Percentiles rank a stretch among this genome's conserved stretches.
These are phyloP conservation scores for Steatocranus sp. DNA, from an alignment of 2,797 vertebrate genomes.

Conservation along the genomic window DNA sequence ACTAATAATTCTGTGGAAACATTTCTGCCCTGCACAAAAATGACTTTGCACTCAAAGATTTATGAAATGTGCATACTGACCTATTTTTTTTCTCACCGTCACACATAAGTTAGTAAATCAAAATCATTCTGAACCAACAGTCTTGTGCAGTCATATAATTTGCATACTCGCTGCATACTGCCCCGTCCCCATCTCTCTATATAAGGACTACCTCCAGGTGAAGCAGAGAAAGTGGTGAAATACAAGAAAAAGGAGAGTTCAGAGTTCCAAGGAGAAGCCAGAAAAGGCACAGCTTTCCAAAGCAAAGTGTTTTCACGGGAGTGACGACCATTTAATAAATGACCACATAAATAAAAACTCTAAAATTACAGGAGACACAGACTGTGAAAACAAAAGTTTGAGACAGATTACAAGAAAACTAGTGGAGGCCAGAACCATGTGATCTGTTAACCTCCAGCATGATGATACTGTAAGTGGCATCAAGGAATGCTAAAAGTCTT, in stretches of 20 bases:
- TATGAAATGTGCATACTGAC: not conserved
- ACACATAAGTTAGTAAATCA: not conserved
- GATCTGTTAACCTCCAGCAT: not conserved
- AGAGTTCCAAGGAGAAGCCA: not conserved
- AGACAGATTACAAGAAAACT: not conserved
- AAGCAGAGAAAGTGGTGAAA: not conserved
- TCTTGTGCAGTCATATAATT: not conserved
- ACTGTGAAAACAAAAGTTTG: not conserved
- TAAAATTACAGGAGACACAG: not conserved
- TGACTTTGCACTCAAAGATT: not conserved
- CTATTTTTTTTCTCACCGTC: not conserved
- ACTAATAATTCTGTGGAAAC: not conserved
- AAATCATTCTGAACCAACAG: not conserved
- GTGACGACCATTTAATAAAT: not conserved
- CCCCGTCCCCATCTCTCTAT: not conserved
- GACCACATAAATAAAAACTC: not conserved
- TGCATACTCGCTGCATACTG: not conserved
- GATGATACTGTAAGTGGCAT: not conserved
- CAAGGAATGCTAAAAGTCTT: not conserved
- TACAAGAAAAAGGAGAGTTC: not conserved
- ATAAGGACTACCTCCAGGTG: not conserved
- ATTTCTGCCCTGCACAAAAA: not conserved
- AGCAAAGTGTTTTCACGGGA: not conserved
- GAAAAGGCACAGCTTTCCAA: not conserved
- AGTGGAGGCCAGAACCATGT: not conserved